Evolutionary conservation across 2,888 invertebrate genomes (phyloP), one percentile per base, ranked within the genome.

Genomic region (Parnassius mnemosyne): DNA sequence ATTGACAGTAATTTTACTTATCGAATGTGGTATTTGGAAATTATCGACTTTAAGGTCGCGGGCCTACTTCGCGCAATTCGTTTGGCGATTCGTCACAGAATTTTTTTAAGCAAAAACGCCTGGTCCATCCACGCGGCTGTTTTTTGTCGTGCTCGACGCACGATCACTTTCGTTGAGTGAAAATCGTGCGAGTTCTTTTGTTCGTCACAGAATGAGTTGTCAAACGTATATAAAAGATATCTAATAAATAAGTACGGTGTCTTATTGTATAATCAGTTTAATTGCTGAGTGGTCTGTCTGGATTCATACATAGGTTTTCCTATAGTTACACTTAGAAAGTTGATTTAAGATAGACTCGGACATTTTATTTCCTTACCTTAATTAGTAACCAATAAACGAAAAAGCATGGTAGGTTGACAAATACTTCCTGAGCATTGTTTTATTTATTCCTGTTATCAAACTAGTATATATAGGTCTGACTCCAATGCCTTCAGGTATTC

Each of bases 1-100:
- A 61, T 61, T 53, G 61, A 7, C 53, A 42, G 20, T 57, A 42
- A 57, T 53, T 53, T 46, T 34, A 57, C 52, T 47, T 47, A 53
- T 52, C 53, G 52, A 61, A 61, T 53, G 25, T 34, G 56, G 20
- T 51, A 46, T 57, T 61, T 53, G n/a, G 42, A 12, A 61, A 61
- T 56, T 13, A 46, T 42, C 51, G 16, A 47, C 10, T 47, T 25
- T 44, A 51, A 55, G 57, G 50, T 47, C 61, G 42, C 34, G 52
- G 61, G 41, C 47, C 61, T 57, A 57, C 56, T 52, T 61, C 47
- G 56, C 10, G 44, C 42, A 12, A 46, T 54, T 54, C 43, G 54
- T 44, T 16, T 10, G 10, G 44, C 34, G 44, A 56, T 61, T 61
- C 44, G 55, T 10, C 16, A 13, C 56, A 46, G 52, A 47, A 57